Conservation (phyloP, 2,888 invertebrate genomes). For the Baronia brevicornis region DNA sequence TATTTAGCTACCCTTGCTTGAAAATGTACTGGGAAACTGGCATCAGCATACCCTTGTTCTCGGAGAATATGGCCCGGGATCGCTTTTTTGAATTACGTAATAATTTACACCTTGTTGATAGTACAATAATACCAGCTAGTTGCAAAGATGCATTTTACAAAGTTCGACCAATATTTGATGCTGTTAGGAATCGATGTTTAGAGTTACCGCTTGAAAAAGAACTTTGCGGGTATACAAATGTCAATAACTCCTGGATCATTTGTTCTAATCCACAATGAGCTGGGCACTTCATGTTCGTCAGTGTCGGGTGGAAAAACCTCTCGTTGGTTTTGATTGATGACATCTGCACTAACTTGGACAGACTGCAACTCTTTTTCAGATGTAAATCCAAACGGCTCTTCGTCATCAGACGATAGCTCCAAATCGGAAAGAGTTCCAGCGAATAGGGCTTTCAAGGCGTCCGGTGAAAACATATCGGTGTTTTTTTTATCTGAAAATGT, state of each 20-base stretch:
- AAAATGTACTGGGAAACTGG: conserved; percentile 22
- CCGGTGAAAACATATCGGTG: no score
- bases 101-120: conserved; percentile 24
- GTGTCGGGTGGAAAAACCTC: conserved; percentile 10
- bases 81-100: conserved; percentile 23
- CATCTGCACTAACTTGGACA: conserved; percentile 19
- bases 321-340: conserved; percentile 18
- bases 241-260: conserved; percentile 21
- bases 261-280: conserved; percentile 19
- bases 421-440: conserved; percentile 16
- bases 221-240: no score
- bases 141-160: conserved; percentile 22
- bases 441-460: no score
- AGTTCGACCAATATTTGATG: conserved; percentile 25
- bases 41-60: conserved; percentile 21
- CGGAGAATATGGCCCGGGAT: conserved; percentile 22
- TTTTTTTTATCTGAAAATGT: conserved; percentile 20
- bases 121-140: conserved; percentile 17
- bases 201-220: conserved; percentile 22
- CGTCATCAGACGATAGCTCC: conserved; percentile 19
- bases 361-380: conserved; percentile 15
- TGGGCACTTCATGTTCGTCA: conserved; percentile 19
- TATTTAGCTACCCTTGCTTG: conserved; percentile 21
- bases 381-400: conserved; percentile 13
- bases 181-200: conserved; percentile 23